Base-by-base conservation (phyloP, 2,113 vertebrate species). In the Bungarus multicinctus region DNA sequence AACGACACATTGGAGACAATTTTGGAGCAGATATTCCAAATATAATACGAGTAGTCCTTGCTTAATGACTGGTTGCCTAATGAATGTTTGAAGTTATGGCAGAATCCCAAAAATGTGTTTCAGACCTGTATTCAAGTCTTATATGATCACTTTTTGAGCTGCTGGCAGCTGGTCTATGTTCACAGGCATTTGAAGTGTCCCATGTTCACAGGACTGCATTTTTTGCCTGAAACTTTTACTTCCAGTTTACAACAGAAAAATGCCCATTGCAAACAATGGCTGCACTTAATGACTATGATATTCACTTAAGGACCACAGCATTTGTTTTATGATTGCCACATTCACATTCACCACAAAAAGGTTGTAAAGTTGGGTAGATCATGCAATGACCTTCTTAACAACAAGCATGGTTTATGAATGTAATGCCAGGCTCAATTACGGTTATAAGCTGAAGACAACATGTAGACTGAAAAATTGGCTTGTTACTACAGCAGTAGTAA, bases 1-100 rank as follows among this genome's bases (percentile, higher is more conserved):
- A 90, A 69, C 0, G 12, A 20, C 86, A 50, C 9, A 4, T 0
- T 0, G 0, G 0, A 87, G 0, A 0, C 57, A 45, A 69, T 91
- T 14, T 3, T 0, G 0, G 12, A 87, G 34, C 30, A 20, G 45
- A 50, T 58, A 23, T 39, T 39, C 45, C 54, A 60, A 52, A 39
- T 43, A 90, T 18, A 12, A 23, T 39, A 39, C 1, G 3, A 30
- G 60, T 64, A n/a, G 60, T 30, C 60, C 60, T 64, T 64, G 60
- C 27, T 64, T 64, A 64, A 64, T 64, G 25, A 64, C 58, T 64
- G 27, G 27, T 64, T 64, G 58, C 27, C 58, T 30, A 64, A 3
- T 64, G 27, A 64, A 10, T 30, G 58, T 30, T 64, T 30, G 58
- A 64, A 30, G 27, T 64, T 64, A 12, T 30, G 58, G 27, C 27